Evolutionary conservation across 2,888 invertebrate genomes (phyloP).

Genomic region (Lycocerus yunnanus): DNA sequence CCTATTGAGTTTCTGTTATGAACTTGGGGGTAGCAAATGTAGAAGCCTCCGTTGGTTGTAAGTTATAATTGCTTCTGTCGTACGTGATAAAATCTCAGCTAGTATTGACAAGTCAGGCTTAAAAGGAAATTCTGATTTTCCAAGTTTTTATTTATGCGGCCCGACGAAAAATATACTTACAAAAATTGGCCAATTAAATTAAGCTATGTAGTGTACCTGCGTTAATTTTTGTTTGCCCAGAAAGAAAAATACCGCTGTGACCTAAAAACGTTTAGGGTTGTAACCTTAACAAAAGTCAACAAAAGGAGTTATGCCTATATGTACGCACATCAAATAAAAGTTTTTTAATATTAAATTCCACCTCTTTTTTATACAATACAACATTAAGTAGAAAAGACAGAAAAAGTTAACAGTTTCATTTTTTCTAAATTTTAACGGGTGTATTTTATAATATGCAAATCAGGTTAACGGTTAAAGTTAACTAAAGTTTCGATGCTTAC

Average conservation of each 20-base stretch:
- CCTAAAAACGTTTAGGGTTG: background rate
- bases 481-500: too few species aligned
- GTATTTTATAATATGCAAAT: too few species aligned
- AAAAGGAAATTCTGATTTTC: background rate
- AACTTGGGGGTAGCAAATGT: slow-evolving; percentile 16
- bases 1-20: slow-evolving; percentile 23
- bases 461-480: too few species aligned
- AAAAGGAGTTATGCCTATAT: background rate
- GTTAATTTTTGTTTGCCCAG: background rate
- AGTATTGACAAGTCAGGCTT: background rate
- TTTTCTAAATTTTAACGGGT: background rate
- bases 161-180: background rate
- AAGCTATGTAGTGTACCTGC: too few species aligned
- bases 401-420: background rate
- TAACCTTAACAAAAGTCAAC: background rate
- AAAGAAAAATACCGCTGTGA: background rate
- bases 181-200: background rate
- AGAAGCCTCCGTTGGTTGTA: slow-evolving; percentile 29
- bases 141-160: background rate
- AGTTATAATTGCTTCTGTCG: slow-evolving; percentile 39
- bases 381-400: background rate
- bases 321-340: background rate
- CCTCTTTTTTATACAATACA: background rate
- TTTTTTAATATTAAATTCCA: background rate
- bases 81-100: slow-evolving; percentile 34